Evolutionary conservation across 2,797 vertebrate genomes (phyloP), one percentile per base, ranked within the genome.

Genomic region (Pampus argenteus): DNA sequence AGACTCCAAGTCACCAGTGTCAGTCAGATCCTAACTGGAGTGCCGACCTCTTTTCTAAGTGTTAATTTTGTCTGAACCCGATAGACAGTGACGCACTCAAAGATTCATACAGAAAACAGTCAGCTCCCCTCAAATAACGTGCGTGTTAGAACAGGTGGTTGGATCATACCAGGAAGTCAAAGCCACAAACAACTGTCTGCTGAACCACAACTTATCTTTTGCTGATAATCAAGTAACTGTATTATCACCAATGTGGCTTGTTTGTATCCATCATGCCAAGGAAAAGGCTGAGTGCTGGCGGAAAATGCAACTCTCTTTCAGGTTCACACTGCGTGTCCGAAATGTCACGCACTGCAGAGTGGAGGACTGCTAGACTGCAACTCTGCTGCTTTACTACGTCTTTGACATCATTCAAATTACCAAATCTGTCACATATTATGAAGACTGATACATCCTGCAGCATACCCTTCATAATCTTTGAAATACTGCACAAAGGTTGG

Each of bases 71-170:
- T 49, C 6, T 76, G 67, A 42, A 49, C 14, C 50, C 65, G 18
- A 23, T 25, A 76, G 54, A 61, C 7, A 31, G 40, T 28, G 6
- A 7, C 11, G 14, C 15, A 14, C 15, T 55, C 18, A n/a, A 9
- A 25, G 47, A 22, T 14, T 3, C 5, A 20, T 2, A 59, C 17
- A 38, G 18, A 69, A 40, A 74, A 72, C 50, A 25, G 55, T 69
- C 48, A 20, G 57, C 48, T 58, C 47, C 54, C 20, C 26, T 66
- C 54, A 54, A 71, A 64, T 59, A 55, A 31, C 25, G 2, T 13
- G 20, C 40, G 68, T 78, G 31, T 61, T 44, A 70, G 45, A 82
- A 22, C 88, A 89, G 88, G 82, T 89, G 86, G 20, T 38, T 52
- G 42, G 29, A 51, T 22, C 31, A 45, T 9, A 68, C 17, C 81